Base-by-base conservation (phyloP, 2,888 invertebrate species). In the Platycheirus albimanus region DNA sequence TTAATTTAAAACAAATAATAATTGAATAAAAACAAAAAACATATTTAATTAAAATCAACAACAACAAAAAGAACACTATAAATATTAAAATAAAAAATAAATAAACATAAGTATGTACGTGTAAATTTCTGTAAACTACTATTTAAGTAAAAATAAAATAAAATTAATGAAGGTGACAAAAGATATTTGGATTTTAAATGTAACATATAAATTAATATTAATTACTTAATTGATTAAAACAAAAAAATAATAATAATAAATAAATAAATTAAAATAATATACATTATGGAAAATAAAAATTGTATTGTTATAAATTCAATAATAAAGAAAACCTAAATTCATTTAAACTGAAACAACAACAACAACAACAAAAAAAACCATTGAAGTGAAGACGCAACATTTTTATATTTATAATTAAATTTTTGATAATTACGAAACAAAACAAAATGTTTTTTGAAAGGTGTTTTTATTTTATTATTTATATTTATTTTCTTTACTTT, bases 231-330 rank as follows among this genome's bases (percentile, higher is more conserved):
- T 56, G 51, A 45, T 30, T 47, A 45, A 49, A 30, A 45, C 5
- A 41, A 49, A 41, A 54, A 38, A 66, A n/a, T 1, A 47, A 10
- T 58, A 43, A 67, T 24, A n/a, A 74, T 51, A 33, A 58, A 43
- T 52, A 72, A 54, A 52, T 36, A 45, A 58, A 67, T 72, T 41
- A 69, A 64, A 70, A 70, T 74, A 80, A 70, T 61, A 79, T 66
- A 84, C 71, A 74, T 75, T 76, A 84, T 76, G 72, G 52, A 72
- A 72, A 71, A 64, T 64, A 72, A 77, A 58, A 67, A 81, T 58
- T 83, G 83, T 83, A 83, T 83, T 83, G 78, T 83, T 83, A 83
- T 83, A 83, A 83, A 81, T 80, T 84, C 80, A 80, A 84, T 84
- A 80, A 84, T 83, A 83, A 83, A 80, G 75, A 84, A 84, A 81